Percentiles rank a stretch among this genome's conserved stretches.
phyloP scores from a whole-genome alignment of 2,113 vertebrate species.

The Pampusana beccarii region DNA sequence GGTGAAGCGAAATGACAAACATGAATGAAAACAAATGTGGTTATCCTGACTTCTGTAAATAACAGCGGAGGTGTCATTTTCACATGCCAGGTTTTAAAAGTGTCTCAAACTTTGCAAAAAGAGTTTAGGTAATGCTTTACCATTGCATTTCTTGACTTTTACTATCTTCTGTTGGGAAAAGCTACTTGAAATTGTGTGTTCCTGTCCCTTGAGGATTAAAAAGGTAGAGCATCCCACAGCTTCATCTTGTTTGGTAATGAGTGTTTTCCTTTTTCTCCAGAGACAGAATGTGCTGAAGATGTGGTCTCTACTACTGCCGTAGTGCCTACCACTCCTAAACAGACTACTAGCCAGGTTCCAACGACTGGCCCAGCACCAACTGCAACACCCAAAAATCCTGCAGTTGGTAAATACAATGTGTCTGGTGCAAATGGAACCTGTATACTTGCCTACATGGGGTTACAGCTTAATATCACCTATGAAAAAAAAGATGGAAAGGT shows the following conservation, averaged over 20 bases:
- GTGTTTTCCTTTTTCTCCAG: constrained; percentile 65
- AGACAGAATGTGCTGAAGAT: constrained; percentile 84
- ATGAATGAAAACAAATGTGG: background rate
- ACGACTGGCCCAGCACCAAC: constrained; percentile 38
- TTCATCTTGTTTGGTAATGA: background rate
- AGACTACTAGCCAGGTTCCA: constrained; percentile 27
- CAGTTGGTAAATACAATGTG: constrained; percentile 76
- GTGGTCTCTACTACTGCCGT: background rate
- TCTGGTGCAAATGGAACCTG: constrained; percentile 79
- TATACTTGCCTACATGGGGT: constrained; percentile 85
- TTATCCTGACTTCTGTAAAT: background rate
- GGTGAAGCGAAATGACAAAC: background rate
- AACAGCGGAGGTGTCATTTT: background rate
- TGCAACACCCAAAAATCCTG: constrained; percentile 64
- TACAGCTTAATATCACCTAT: constrained; percentile 88
- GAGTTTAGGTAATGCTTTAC: background rate
- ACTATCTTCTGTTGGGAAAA: background rate
- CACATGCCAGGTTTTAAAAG: background rate
- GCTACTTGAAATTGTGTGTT: background rate
- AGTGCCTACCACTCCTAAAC: constrained; percentile 29
- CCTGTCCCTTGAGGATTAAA: background rate
- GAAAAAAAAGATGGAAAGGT: constrained; percentile 74
- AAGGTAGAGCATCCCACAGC: background rate
- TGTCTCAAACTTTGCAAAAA: background rate
- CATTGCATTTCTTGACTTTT: background rate